phyloP scores from a whole-genome alignment of 2,888 invertebrate species.

The Mimumesa dahlbomi region DNA sequence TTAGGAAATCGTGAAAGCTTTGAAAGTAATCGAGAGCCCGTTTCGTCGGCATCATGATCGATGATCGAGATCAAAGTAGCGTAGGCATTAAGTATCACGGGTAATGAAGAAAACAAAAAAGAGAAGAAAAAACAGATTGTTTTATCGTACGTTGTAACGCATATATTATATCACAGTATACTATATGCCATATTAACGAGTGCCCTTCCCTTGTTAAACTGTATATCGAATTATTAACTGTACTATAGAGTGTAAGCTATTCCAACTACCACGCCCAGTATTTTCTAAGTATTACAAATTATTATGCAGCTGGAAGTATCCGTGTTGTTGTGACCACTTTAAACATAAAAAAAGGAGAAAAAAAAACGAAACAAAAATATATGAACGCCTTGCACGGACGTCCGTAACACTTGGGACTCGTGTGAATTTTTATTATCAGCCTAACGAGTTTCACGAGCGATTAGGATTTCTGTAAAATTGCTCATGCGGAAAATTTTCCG shows the following conservation, averaged over 20 bases:
- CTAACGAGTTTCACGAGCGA: too few species aligned
- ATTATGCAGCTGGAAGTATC: constrained; percentile 49
- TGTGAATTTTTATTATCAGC: too few species aligned
- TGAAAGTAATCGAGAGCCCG: not conserved
- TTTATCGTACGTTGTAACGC: constrained; percentile 54
- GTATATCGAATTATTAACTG: constrained; percentile 68
- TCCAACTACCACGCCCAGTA: constrained; percentile 75
- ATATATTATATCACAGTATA: constrained; percentile 61
- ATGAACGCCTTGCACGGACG: too few species aligned
- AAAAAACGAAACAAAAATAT: too few species aligned
- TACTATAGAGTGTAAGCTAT: constrained; percentile 69
- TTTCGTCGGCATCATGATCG: not conserved
- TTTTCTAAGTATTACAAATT: constrained; percentile 73
- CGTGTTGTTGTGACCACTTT: constrained; percentile 43
- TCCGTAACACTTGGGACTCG: too few species aligned
- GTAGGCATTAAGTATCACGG: constrained; percentile 48
- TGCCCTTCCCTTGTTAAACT: constrained; percentile 70
- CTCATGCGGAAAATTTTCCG: too few species aligned
- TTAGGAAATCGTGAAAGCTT: too few species aligned
- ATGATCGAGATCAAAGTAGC: constrained; percentile 30
- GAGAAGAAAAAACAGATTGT: too few species aligned
- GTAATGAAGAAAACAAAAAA: too few species aligned
- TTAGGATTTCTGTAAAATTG: too few species aligned
- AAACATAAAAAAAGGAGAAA: not conserved
- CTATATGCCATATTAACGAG: constrained; percentile 61